Base-by-base conservation (phyloP, 2,888 invertebrate species). In the Amblyjoppa fuscipennis region DNA sequence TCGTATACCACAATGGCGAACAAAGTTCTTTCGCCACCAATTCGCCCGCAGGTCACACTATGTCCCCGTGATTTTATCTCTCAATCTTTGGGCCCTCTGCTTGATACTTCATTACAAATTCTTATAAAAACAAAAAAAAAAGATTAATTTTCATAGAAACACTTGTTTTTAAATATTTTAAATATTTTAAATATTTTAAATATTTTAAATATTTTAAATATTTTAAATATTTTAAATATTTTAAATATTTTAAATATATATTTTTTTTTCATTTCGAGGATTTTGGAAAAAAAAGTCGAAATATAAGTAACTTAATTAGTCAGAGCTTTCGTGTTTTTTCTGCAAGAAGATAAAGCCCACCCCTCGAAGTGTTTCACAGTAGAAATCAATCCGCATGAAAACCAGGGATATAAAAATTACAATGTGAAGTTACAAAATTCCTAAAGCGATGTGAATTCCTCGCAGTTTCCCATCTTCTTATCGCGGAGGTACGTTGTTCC, bases 351-450 rank as follows among this genome's bases (percentile, higher is more conserved):
- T 20, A 20, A 20, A 20, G 20, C 20, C 20, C 20, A 20, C 20
- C 20, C 20, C 20, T 20, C 20, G 20, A 20, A 20, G 20, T 20
- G 20, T 20, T 20, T 20, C 20, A 20, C 20, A 20, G 20, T 20
- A 20, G 20, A 20, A 20, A 20, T 20, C 20, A 20, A 20, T 53
- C n/a, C 53, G 53, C n/a, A 6, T 2, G 4, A 16, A 6, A 53
- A n/a, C 3, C 2, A 53, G 2, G 20, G 16, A 1, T 6, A 53
- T n/a, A n/a, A 53, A 53, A 20, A n/a, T 53, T 53, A 9, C 6
- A 53, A 53, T 53, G 53, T n/a, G 1, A 53, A 53, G n/a, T 53
- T 53, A 16, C 53, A 53, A 53, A 53, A 53, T 53, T 53, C 53
- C 53, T 53, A 53, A 53, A n/a, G n/a, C n/a, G 6, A 53, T 20